Conservation (phyloP, 2,797 vertebrate species). For the Chaetophractus vellerosus region DNA sequence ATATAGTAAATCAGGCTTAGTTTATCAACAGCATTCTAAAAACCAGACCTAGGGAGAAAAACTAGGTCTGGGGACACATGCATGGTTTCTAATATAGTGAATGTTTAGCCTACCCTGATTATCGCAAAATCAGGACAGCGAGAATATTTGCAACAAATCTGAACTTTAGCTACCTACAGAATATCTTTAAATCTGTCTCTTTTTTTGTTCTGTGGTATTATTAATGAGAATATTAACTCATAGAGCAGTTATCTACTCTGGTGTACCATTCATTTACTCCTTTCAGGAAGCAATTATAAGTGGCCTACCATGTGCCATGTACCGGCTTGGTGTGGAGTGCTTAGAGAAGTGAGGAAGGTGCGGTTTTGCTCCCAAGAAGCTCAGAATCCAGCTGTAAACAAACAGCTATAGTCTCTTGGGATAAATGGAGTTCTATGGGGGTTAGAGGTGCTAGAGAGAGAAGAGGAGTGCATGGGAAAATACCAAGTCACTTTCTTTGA, state of each 20-base stretch:
- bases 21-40: no score
- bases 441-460: not conserved
- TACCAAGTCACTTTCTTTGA: not conserved
- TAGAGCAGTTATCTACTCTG: not conserved
- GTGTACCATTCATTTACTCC: not conserved
- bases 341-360: not conserved
- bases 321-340: not conserved
- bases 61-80: no score
- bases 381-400: not conserved
- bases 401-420: not conserved
- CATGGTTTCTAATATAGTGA: no score
- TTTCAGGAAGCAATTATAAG: not conserved
- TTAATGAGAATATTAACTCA: not conserved
- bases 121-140: no score
- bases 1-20: no score
- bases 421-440: not conserved
- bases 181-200: not conserved
- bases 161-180: not conserved
- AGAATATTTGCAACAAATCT: no score
- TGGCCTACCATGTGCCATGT: rapidly evolving
- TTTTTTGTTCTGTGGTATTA: rapidly evolving
- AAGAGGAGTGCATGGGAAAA: not conserved
- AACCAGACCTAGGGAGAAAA: no score
- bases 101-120: no score
- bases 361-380: not conserved